Base-by-base conservation (phyloP, 1,140 invertebrate genomes). In the Drosophila nasuta region DNA sequence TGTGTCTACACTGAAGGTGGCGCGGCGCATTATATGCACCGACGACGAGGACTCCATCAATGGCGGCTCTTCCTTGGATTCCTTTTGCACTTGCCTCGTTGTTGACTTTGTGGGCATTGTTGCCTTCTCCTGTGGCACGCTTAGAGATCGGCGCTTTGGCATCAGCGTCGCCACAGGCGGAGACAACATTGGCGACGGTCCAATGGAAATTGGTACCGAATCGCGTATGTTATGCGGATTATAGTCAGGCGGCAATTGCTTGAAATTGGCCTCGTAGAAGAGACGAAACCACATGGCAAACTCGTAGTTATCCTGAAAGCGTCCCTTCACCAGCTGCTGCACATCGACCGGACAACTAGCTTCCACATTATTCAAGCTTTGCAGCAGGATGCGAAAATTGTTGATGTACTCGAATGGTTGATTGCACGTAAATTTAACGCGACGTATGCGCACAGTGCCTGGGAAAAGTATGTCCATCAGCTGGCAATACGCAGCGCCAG, bases 381-480 rank as follows among this genome's bases (percentile, higher is more conserved):
- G 97, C 94, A 99, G 98, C 52, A 99, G 94, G 77, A 98, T 94
- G 95, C 99, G 99, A 93, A 99, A 99, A 93, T 99, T 99, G 92
- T 98, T 97, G 93, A 99, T 99, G 93, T 98, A 99, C 93, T 99
- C 98, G 93, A 99, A 97, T 93, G 99, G 98, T 79, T 99, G 93
- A 93, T 98, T 98, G 79, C 98, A 98, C 93, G 96, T 96, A 93
- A 99, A 99, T 94, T 99, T 99, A 11, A 99, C 97, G 92, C 97
- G 96, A 93, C 99, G 99, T 91, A 99, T 93, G n/a, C 95, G 95
- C 48, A 99, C 96, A 91, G 95, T 96, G 64, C 96, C 96, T 81
- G 97, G 97, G 93, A 99, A 99, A 3, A 99, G 94, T 96, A 99
- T 98, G 92, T 99, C 98, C 97, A 99, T 99, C 91, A 99, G 99